Evolutionary conservation across 2,888 invertebrate species (phyloP), one percentile per base, ranked within the genome.

Genomic region (Rotaria socialis): DNA sequence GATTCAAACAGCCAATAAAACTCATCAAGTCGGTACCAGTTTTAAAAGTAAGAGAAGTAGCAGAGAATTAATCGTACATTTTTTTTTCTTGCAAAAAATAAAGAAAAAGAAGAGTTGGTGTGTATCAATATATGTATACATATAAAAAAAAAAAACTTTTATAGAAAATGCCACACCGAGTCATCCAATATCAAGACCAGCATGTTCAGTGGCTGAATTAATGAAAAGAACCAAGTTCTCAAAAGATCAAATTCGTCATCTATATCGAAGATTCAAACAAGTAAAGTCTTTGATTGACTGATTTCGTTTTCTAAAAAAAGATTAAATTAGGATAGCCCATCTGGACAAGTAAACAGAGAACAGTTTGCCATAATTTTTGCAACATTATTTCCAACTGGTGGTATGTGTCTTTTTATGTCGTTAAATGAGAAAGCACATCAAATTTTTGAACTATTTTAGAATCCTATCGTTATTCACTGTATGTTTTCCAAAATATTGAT

Each of bases 401-500:
- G 80, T 80, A 11, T 80, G 24, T 80, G 24, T 47, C 11, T 43
- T 47, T 19, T 80, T 6, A 24, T 50, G 50, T 11, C 14, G 3
- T 43, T 80, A 80, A 35, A 5, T 0, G 27, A 35, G 6, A 27
- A 14, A 67, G 10, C 2, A 67, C 19, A 19, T 55, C 6, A 19
- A 6, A 35, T 16, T 67, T 67, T 35, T 41, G 16, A 14, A 35
- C 35, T 67, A 35, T 35, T 67, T 10, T 24, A 80, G 80, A 43
- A 80, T 80, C 8, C 14, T 47, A 80, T 47, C 43, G 80, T n/a
- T 80, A 80, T 47, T 24, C 47, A 10, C 1, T 47, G 47, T 80
- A 47, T 80, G n/a, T 80, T 24, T 80, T 80, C 47, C 80, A n/a
- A 80, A 80, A 80, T 80, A 80, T 80, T 47, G 80, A 80, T 47